Evolutionary conservation across 2,113 vertebrate genomes (phyloP), one percentile per base, ranked within the genome.

Genomic region (Hassar affinis): DNA sequence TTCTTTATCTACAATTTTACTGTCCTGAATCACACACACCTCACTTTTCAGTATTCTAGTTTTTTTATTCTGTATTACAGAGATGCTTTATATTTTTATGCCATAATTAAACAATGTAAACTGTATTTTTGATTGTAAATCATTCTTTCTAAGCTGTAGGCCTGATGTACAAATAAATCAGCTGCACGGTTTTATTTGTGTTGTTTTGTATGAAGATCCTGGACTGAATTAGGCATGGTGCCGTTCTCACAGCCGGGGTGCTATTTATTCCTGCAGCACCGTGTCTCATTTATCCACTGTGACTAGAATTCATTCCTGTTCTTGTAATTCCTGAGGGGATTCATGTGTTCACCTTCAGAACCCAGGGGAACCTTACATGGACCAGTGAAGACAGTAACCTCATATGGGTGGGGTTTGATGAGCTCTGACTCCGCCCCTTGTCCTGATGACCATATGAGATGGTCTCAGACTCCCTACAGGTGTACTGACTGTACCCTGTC

Each of bases 101-200:
- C 45, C 3, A 4, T 22, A 76, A 54, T 56, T 12, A 76, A 54
- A 75, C 6, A 14, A 45, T 76, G 9, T 54, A 35, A 76, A 54
- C 9, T 35, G 30, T 76, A 54, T 77, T 33, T 77, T 77, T 54
- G 49, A 33, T 51, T 76, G 72, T 33, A 52, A 76, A 22, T 38
- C 1, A 8, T 49, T 72, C 45, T 72, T 6, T 74, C n/a, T 72
- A 49, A 72, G 14, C 12, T 54, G 8, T 54, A 30, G 47, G 15
- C 1, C 5, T 56, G 51, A 52, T 52, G 17, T 52, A 30, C n/a
- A 52, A 72, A 75, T 33, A 52, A 75, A 75, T 71, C 22, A 6
- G 18, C 47, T 75, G 69, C n/a, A 8, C 27, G 45, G 0, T 10
- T 75, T 20, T 10, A 9, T 33, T 52, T 30, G n/a, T 49, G 6